Conservation (phyloP, 2,113 vertebrate species). For the Vulpes vulpes region DNA sequence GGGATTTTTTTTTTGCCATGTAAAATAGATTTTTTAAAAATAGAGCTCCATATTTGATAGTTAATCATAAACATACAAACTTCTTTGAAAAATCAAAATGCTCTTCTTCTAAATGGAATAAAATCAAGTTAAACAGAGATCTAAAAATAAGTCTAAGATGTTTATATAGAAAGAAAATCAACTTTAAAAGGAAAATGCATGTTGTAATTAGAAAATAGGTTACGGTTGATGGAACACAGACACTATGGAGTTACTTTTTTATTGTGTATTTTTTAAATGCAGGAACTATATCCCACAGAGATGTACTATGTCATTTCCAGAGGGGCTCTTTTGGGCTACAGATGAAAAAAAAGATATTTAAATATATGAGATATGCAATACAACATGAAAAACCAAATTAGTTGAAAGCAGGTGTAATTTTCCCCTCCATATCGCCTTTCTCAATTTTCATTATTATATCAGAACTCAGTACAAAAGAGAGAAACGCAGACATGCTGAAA, state of each 20-base stretch:
- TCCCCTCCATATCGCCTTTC: conserved; percentile 69
- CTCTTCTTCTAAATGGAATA: not conserved
- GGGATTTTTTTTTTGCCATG: not conserved
- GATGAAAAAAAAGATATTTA: conserved; percentile 78
- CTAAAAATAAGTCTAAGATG: conserved; percentile 63
- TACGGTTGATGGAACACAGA: conserved; percentile 60
- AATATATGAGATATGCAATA: conserved; percentile 74
- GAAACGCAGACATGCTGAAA: conserved; percentile 2
- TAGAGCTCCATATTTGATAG: conserved; percentile 27
- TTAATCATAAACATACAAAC: not conserved
- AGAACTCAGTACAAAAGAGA: conserved; percentile 80
- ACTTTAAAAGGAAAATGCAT: conserved; percentile 46
- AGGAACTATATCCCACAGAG: conserved; percentile 75
- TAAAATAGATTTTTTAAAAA: conserved; percentile 60
- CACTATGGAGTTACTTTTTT: conserved; percentile 73
- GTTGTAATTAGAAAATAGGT: conserved; percentile 66
- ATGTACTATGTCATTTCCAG: conserved; percentile 72
- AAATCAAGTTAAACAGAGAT: conserved; percentile 54
- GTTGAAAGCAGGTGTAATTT: conserved; percentile 77
- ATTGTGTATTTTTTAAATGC: conserved; percentile 63
- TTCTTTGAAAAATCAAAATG: conserved; percentile 6
- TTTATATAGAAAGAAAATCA: conserved; percentile 64
- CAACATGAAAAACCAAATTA: conserved; percentile 81
- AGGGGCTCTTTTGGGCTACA: conserved; percentile 39
- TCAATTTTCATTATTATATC: conserved; percentile 78